Evolutionary conservation across 2,888 invertebrate genomes (phyloP).

Genomic region (Drosophila meridionalis): DNA sequence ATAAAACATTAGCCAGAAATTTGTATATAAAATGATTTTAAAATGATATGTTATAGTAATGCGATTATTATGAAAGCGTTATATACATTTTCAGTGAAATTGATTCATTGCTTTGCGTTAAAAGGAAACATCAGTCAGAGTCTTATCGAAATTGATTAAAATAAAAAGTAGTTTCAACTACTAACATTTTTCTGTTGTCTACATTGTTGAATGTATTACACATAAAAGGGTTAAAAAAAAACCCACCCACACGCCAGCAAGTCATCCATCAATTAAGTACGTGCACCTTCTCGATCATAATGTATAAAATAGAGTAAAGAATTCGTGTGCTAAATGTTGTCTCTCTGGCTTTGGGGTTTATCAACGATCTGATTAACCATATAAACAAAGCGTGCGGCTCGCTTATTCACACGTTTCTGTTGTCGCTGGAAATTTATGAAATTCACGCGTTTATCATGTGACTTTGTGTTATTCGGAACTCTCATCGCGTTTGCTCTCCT

Average conservation of each 20-base stretch:
- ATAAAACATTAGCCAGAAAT: background rate
- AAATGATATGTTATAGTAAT: background rate
- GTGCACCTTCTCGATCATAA: conserved; percentile 8
- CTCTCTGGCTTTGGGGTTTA: conserved; percentile 39
- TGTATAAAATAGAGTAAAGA: background rate
- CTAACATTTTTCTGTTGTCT: background rate
- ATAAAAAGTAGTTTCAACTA: background rate
- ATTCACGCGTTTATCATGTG: conserved; percentile 74
- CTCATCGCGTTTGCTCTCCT: conserved; percentile 19
- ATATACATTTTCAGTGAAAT: background rate
- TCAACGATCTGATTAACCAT: conserved; percentile 66
- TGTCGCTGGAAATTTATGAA: conserved; percentile 58
- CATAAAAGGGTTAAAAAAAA: background rate
- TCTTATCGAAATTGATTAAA: conserved; percentile 10
- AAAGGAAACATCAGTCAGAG: background rate
- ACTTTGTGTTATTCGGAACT: conserved; percentile 35
- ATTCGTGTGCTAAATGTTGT: conserved; percentile 31
- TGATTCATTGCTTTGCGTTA: background rate
- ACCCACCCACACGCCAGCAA: conserved; percentile 1
- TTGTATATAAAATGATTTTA: background rate
- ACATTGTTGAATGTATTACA: background rate
- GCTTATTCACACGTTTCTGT: conserved; percentile 70
- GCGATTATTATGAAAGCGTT: background rate
- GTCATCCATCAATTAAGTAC: conserved; percentile 25
- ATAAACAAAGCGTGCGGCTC: conserved; percentile 60